Conservation (phyloP, 35 echinoderm and acorn worm genomes). For the Hemicentrotus pulcherrimus region DNA sequence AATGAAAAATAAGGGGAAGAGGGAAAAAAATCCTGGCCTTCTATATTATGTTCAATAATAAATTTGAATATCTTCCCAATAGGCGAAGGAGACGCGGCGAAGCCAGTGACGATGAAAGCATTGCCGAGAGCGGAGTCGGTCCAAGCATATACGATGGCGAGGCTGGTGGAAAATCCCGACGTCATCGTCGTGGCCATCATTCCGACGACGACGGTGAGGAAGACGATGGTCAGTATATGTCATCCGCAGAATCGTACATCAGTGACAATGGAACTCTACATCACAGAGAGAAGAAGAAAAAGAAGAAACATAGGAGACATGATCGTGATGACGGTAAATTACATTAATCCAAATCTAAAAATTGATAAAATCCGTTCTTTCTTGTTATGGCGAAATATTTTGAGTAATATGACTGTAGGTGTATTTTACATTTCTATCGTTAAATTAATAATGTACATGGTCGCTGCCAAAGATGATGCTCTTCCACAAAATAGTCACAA, state of each 20-base stretch:
- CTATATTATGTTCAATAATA: background rate
- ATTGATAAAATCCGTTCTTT: no score
- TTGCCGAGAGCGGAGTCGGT: conserved; percentile 61
- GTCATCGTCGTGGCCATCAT: conserved; percentile 41
- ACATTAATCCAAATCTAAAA: background rate
- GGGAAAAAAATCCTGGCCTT: background rate
- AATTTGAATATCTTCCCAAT: background rate
- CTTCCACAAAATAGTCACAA: no score
- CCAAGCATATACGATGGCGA: conserved; percentile 48
- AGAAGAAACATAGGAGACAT: background rate
- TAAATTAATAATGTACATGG: no score
- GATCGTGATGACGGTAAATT: background rate
- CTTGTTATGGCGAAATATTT: no score
- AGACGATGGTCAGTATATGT: background rate
- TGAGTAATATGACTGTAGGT: no score
- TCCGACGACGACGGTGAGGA: background rate
- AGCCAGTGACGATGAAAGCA: conserved; percentile 56
- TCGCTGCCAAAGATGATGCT: no score
- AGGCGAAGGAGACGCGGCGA: conserved; percentile 21
- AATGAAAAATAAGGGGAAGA: background rate
- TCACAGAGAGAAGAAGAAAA: conserved; percentile 22
- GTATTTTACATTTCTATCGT: no score
- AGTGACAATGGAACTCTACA: conserved; percentile 49
- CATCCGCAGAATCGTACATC: conserved; percentile 57
- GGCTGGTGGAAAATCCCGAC: background rate